Conservation (phyloP, 1,140 invertebrate species). For the Euglossa dilemma region DNA sequence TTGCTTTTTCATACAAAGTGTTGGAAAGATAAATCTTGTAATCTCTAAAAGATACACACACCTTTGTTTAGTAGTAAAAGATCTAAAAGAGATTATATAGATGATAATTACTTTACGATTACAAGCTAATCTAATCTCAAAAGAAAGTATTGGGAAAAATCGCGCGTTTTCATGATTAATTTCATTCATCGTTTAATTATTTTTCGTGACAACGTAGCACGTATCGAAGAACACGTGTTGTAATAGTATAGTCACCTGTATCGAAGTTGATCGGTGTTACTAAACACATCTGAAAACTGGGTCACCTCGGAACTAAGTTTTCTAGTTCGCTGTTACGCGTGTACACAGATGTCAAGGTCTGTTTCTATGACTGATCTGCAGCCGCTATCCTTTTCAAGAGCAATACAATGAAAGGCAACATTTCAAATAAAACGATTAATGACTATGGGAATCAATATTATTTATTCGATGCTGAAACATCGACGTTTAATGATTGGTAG, state of each 20-base stretch:
- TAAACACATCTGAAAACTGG: slow-evolving; percentile 9
- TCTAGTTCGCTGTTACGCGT: slow-evolving; percentile 1
- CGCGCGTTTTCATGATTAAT: too few species aligned
- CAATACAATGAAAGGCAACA: neutral
- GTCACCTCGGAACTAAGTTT: slow-evolving; percentile 16
- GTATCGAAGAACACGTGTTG: neutral
- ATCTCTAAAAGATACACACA: too few species aligned
- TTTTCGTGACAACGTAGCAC: too few species aligned
- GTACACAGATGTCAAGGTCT: slow-evolving; percentile 21
- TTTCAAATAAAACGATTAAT: neutral
- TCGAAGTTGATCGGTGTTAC: neutral
- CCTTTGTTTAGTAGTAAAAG: too few species aligned
- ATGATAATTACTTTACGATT: too few species aligned
- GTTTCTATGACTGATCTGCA: neutral
- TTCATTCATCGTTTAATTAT: neutral
- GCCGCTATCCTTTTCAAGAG: too few species aligned
- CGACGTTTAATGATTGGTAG: neutral
- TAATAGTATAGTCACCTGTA: slow-evolving; percentile 8
- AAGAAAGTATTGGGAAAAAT: neutral
- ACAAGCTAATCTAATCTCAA: too few species aligned
- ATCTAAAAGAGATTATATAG: too few species aligned
- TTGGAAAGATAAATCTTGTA: too few species aligned
- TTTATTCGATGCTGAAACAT: neutral
- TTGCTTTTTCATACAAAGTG: too few species aligned
- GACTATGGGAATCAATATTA: neutral